Percentiles rank a stretch among this genome's conserved stretches.
Evolutionary conservation across 2,888 invertebrate species (phyloP).

Genomic region (Nymphalis polychloros): DNA sequence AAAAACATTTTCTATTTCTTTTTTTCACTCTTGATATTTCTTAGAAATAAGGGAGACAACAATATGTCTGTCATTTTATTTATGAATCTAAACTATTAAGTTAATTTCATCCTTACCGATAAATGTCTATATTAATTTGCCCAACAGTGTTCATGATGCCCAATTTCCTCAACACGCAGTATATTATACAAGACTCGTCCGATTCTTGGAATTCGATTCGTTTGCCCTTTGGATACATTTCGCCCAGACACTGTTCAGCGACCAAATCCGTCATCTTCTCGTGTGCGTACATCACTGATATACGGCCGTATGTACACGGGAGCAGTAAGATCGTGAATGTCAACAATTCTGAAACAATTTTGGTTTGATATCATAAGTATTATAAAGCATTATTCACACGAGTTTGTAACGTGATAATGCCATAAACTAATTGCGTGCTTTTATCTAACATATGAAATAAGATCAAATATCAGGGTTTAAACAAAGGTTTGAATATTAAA

Average conservation of each 20-base stretch:
- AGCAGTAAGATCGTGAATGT: conserved; percentile 42
- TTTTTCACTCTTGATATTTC: too few species aligned
- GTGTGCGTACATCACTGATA: conserved; percentile 75
- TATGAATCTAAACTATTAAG: too few species aligned
- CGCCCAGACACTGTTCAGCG: conserved; percentile 64
- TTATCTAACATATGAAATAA: too few species aligned
- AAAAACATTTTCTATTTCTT: too few species aligned
- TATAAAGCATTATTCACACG: background rate
- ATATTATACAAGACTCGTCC: conserved; percentile 72
- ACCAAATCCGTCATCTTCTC: conserved; percentile 65
- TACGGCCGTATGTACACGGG: conserved; percentile 50
- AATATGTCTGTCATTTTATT: too few species aligned
- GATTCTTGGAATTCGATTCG: conserved; percentile 65
- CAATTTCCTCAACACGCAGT: conserved; percentile 70
- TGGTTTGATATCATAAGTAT: background rate
- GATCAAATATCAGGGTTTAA: too few species aligned
- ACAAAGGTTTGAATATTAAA: too few species aligned
- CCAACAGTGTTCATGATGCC: conserved; percentile 68
- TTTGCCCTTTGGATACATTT: conserved; percentile 67
- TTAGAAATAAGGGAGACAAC: too few species aligned
- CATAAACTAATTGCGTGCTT: too few species aligned
- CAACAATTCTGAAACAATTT: conserved; percentile 36
- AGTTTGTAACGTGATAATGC: too few species aligned
- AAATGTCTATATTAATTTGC: conserved; percentile 66
- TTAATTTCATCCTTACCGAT: conserved; percentile 50